Evolutionary conservation across 1,140 invertebrate species (phyloP), one percentile per base, ranked within the genome.

Genomic region (Augochlora pura): DNA sequence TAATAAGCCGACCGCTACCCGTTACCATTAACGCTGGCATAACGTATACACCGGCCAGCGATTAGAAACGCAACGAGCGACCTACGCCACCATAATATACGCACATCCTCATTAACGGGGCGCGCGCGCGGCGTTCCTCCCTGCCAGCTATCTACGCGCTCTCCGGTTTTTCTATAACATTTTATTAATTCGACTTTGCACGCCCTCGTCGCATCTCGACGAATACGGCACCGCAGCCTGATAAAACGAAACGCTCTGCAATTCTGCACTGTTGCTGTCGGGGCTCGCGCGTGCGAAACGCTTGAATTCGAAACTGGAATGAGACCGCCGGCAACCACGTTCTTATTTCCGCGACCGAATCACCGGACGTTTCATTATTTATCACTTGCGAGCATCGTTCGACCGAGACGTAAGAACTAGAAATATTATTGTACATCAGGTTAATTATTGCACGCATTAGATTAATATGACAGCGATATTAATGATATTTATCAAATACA

Each of bases 151-250:
- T 85, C 85, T 82, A 84, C 83, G 65, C 80, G 63, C 59, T 57
- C 54, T n/a, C 18, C 7, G 18, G 80, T 84, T 85, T 90, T 86
- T 72, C 83, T 78, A 88, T 86, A 80, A 84, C 84, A 87, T 85
- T 90, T 80, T 90, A 90, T 90, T 89, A 90, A 91, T 90, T 90
- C 81, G 89, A 90, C 88, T 89, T 90, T 90, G 85, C 57, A 63
- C 38, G 64, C 71, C 66, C 70, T 76, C 42, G 69, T 32, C 23
- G 10, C 57, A 10, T 16, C 27, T 39, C 7, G n/a, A 16, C 39
- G 10, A 66, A 25, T 12, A 39, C 8, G 64, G 42, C 8, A 10
- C 21, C 5, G 4, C 32, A 3, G 2, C 39, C 10, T n/a, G 79
- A 46, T 69, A 10, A 75, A 60, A 70, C 16, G 39, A n/a, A 46